Percentiles rank a stretch among this genome's conserved stretches.
phyloP scores from a whole-genome alignment of 2,888 invertebrate genomes.

The Caenorhabditis sp. region DNA sequence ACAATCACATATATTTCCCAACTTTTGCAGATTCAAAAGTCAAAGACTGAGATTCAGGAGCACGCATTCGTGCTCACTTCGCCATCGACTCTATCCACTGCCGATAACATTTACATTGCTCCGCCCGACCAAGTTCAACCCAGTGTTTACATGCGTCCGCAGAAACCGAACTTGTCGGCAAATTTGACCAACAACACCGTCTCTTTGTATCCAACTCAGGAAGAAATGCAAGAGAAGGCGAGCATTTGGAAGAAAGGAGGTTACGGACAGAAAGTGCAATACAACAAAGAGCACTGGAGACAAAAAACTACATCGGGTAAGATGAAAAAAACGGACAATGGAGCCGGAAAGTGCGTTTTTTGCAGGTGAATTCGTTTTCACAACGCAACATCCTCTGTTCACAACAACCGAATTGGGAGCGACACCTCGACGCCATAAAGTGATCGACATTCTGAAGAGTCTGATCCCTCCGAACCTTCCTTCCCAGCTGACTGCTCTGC shows the following conservation, averaged over 20 bases:
- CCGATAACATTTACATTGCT: constrained; percentile 57
- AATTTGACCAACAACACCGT: constrained; percentile 31
- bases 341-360: constrained; percentile 1
- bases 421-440: constrained; percentile 54
- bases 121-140: constrained; percentile 28
- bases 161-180: constrained; percentile 45
- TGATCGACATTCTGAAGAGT: constrained; percentile 61
- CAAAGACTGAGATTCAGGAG: constrained; percentile 54
- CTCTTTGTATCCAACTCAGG: constrained; percentile 31
- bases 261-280: constrained; percentile 51
- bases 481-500: constrained; percentile 49
- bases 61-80: constrained; percentile 46
- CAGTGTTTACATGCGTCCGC: constrained; percentile 51
- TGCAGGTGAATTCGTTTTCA: constrained; percentile 50
- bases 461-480: constrained; percentile 61
- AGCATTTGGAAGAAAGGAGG: constrained; percentile 54
- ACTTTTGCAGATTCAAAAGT: constrained; percentile 32
- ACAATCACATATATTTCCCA: neutral
- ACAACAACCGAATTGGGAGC: constrained; percentile 53
- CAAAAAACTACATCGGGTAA: constrained; percentile 49
- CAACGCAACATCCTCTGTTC: constrained; percentile 58
- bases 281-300: constrained; percentile 60
- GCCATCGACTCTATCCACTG: constrained; percentile 37
- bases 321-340: too few species aligned
- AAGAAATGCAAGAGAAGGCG: constrained; percentile 31